phyloP scores from a whole-genome alignment of 2,113 vertebrate species.

The Origma solitaria region DNA sequence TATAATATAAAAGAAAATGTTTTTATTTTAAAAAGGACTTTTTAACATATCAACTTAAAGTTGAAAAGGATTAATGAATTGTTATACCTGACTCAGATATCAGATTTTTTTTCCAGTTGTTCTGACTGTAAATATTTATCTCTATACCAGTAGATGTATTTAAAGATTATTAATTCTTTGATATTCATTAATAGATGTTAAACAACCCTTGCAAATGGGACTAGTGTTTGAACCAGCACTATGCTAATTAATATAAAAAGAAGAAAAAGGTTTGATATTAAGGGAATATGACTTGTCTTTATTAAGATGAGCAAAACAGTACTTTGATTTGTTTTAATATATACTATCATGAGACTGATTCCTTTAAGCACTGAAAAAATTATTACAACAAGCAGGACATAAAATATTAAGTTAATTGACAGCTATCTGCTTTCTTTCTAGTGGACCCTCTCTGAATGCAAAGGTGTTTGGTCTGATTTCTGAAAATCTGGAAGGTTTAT shows the following conservation, averaged over 20 bases:
- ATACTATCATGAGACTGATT: not conserved
- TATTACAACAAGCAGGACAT: not conserved
- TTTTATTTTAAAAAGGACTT: not conserved
- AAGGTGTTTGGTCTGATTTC: not conserved
- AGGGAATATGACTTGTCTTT: not conserved
- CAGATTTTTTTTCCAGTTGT: not conserved
- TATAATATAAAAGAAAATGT: not conserved
- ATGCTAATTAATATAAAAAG: not conserved
- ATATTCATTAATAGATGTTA: not conserved
- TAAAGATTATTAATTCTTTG: not conserved
- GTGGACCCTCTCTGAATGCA: not conserved
- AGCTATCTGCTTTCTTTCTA: not conserved
- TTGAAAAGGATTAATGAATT: not conserved
- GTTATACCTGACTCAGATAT: rapidly evolving
- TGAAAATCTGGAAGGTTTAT: not conserved
- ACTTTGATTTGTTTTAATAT: not conserved
- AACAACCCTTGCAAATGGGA: not conserved
- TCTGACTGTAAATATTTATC: not conserved
- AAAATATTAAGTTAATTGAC: not conserved
- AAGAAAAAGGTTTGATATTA: not conserved
- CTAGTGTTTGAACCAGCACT: not conserved
- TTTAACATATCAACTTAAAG: not conserved
- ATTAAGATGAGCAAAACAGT: not conserved
- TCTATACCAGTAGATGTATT: not conserved
- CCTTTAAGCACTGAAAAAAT: not conserved